Conservation (phyloP, 2,113 vertebrate species). For the Eurypyga helias region DNA sequence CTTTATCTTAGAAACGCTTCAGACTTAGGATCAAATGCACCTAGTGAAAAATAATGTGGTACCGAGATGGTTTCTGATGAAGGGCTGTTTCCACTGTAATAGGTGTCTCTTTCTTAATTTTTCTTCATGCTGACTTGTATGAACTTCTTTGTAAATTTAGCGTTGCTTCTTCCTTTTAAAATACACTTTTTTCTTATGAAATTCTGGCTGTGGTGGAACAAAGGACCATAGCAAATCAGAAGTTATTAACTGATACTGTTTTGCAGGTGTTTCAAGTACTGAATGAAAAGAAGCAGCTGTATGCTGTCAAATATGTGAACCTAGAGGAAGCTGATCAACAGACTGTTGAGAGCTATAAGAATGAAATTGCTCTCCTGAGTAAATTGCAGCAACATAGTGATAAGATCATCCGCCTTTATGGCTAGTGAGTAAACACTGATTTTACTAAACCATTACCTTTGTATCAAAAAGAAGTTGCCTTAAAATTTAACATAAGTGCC, state of each 20-base stretch:
- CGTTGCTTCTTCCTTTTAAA: background rate
- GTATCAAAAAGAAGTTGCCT: background rate
- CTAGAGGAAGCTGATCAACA: conserved; percentile 91
- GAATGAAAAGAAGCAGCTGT: conserved; percentile 90
- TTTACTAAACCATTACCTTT: background rate
- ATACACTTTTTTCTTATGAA: background rate
- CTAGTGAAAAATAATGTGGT: background rate
- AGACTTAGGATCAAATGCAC: background rate
- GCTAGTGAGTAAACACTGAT: conserved; percentile 84
- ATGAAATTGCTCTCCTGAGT: conserved; percentile 94
- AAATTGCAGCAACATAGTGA: conserved; percentile 94
- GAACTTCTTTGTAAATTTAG: background rate
- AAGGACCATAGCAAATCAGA: background rate
- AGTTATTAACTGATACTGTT: background rate
- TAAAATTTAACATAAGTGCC: background rate
- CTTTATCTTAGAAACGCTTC: background rate
- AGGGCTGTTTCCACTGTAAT: background rate
- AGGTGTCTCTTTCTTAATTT: background rate
- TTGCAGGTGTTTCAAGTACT: conserved; percentile 94
- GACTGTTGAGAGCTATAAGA: conserved; percentile 93
- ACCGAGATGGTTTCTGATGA: background rate
- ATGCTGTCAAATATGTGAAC: conserved; percentile 93
- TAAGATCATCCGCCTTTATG: conserved; percentile 95
- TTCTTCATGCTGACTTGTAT: background rate
- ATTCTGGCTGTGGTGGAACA: background rate